These are phyloP conservation scores for Crocodylus rhombifer DNA, from an alignment of 2,797 vertebrate species.

Conservation along the genomic window DNA sequence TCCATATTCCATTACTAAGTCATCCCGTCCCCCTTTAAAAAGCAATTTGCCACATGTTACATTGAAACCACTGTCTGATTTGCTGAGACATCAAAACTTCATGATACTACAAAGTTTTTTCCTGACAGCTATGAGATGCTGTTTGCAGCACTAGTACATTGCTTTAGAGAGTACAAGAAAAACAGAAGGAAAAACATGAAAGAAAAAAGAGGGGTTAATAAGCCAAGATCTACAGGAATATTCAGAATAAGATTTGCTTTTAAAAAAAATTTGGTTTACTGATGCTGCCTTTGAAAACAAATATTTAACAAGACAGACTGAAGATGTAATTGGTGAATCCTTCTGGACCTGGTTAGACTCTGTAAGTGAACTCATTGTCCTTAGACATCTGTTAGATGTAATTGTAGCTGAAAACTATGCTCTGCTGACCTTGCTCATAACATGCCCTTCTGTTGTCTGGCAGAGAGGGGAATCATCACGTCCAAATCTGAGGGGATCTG, in stretches of 20 bases:
- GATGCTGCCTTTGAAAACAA: background rate
- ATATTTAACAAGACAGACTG: background rate
- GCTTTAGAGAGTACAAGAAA: background rate
- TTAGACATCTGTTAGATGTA: background rate
- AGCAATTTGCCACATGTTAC: constrained; percentile 70
- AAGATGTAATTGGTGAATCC: background rate
- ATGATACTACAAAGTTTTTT: constrained; percentile 38
- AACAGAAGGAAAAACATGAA: constrained; percentile 16
- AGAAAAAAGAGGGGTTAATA: constrained; percentile 15
- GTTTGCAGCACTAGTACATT: constrained; percentile 12
- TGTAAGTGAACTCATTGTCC: rapidly evolving
- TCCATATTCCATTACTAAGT: constrained; percentile 68
- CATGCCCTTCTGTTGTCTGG: too few species aligned
- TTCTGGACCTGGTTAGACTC: background rate
- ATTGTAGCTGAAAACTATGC: background rate
- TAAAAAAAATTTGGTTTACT: background rate
- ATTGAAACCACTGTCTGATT: constrained; percentile 72
- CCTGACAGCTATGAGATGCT: constrained; percentile 33
- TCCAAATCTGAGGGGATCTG: background rate
- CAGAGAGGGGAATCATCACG: background rate
- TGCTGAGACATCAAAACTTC: constrained; percentile 64
- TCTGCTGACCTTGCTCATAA: background rate
- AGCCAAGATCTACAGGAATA: constrained; percentile 6
- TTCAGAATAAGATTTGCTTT: constrained; percentile 14
- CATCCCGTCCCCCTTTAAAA: constrained; percentile 54